phyloP scores from a whole-genome alignment of 64 coral and sea anemone genomes.

The Anthopleura sola region DNA sequence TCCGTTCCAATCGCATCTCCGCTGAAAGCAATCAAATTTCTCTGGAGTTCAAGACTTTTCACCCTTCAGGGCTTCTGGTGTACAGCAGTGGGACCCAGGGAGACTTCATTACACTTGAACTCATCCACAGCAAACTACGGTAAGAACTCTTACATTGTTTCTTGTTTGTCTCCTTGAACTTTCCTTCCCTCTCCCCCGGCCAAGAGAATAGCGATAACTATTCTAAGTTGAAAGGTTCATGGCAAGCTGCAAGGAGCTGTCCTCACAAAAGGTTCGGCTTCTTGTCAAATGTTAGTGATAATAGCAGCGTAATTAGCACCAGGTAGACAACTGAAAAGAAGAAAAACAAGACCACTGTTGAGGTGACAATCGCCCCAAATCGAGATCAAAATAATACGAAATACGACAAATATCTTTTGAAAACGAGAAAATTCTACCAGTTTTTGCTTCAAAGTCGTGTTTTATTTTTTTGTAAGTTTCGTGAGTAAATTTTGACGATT shows the following conservation, averaged over 20 bases:
- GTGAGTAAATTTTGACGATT: background rate
- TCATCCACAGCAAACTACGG: conserved; percentile 76
- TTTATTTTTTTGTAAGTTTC: background rate
- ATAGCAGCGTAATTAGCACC: conserved; percentile 6
- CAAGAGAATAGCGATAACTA: background rate
- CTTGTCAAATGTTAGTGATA: background rate
- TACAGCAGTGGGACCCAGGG: conserved; percentile 72
- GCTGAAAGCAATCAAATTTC: conserved; percentile 48
- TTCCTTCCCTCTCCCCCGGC: background rate
- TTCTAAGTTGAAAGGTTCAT: background rate
- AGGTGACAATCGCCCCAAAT: conserved; percentile 5
- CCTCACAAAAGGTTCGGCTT: background rate
- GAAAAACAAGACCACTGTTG: background rate
- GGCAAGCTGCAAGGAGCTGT: background rate
- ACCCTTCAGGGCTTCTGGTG: conserved; percentile 58
- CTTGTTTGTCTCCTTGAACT: background rate
- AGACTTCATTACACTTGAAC: conserved; percentile 73
- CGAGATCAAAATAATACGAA: background rate
- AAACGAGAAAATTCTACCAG: background rate
- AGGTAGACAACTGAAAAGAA: background rate
- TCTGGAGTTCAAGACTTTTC: conserved; percentile 77
- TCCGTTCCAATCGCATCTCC: conserved; percentile 49
- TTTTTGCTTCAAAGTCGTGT: background rate
- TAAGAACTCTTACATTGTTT: background rate
- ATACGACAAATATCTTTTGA: background rate